Conservation (phyloP, 2,113 vertebrate genomes). For the Tautogolabrus adspersus region DNA sequence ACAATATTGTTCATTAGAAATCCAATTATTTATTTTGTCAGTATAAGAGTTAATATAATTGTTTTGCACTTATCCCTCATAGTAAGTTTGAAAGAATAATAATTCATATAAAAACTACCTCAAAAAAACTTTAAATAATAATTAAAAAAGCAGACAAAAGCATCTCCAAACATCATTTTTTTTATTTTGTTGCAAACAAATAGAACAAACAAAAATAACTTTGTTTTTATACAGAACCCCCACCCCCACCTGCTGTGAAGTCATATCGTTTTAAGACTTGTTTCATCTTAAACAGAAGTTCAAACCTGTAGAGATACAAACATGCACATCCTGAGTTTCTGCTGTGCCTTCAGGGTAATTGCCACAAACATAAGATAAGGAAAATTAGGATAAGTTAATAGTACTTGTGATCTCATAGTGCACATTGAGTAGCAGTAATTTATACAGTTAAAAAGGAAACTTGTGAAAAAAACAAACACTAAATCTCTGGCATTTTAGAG, state of each 20-base stretch:
- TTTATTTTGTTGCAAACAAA: slow-evolving; percentile 33
- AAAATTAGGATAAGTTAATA: neutral
- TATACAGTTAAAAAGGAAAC: slow-evolving; percentile 14
- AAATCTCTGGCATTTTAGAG: neutral
- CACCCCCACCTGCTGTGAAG: neutral
- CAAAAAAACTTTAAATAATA: neutral
- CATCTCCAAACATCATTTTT: neutral
- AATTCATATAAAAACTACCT: neutral
- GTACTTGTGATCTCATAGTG: neutral
- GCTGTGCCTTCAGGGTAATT: neutral
- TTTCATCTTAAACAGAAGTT: slow-evolving; percentile 10
- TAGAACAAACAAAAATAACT: neutral
- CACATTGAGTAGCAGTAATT: neutral
- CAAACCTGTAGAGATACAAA: neutral
- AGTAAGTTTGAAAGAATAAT: neutral
- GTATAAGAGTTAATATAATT: neutral
- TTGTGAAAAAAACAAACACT: too few species aligned
- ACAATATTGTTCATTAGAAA: too few species aligned
- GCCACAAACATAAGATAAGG: too few species aligned
- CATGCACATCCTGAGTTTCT: neutral
- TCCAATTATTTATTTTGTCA: neutral
- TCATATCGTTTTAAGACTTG: slow-evolving; percentile 4
- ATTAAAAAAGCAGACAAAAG: neutral
- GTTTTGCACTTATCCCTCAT: neutral
- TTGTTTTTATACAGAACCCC: neutral